A percentile compares a stretch with the other conserved stretches of the same genome.
Conservation (phyloP, 2,888 invertebrate genomes). For the Bombylius major region DNA sequence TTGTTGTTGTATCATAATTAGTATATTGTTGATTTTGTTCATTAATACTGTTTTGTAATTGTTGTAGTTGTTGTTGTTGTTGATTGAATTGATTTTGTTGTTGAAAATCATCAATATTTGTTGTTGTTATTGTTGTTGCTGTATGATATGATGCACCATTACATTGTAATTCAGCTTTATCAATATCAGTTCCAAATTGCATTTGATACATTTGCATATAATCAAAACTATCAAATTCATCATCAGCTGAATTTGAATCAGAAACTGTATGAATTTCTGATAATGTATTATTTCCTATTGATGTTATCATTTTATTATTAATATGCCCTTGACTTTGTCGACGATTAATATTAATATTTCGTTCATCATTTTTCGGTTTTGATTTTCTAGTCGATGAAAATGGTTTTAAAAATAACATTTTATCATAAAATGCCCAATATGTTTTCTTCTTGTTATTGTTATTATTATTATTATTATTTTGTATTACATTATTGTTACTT, state of each 20-base stretch:
- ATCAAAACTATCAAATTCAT: slow-evolving; percentile 9
- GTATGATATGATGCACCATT: background rate
- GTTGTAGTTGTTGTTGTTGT: no score
- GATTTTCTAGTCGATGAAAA: slow-evolving; percentile 9
- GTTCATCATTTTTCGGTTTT: background rate
- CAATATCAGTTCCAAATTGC: slow-evolving; percentile 4
- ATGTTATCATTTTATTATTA: background rate
- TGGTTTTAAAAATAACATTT: slow-evolving; percentile 10
- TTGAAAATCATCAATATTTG: background rate
- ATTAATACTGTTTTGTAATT: background rate
- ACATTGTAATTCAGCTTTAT: background rate
- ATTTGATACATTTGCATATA: slow-evolving; percentile 8
- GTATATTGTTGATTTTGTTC: background rate
- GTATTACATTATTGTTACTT: no score
- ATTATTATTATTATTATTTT: no score
- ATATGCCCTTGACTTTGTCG: background rate
- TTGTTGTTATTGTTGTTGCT: background rate
- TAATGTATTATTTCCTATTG: background rate
- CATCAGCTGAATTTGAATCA: background rate
- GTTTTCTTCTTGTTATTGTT: slow-evolving; percentile 3
- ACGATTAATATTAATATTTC: background rate
- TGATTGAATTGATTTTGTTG: background rate
- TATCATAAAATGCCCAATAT: slow-evolving; percentile 10
- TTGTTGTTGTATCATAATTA: no score
- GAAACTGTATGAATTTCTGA: slow-evolving; percentile 1